Conservation (phyloP, 2,888 invertebrate species). For the Dicycla oo region DNA sequence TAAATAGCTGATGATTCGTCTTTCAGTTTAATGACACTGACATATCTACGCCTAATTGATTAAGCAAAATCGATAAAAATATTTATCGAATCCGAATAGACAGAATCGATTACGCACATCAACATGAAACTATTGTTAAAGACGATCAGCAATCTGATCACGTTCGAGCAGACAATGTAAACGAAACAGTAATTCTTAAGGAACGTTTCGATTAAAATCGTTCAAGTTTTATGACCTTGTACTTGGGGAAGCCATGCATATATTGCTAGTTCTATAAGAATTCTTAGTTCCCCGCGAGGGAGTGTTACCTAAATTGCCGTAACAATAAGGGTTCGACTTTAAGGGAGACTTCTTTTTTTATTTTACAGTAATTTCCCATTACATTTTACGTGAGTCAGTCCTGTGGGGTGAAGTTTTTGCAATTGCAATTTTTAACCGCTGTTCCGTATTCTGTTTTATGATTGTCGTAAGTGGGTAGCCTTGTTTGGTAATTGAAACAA, state of each 20-base stretch:
- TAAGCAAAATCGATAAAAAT: slow-evolving; percentile 53
- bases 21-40: slow-evolving; percentile 21
- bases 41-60: slow-evolving; percentile 30
- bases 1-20: slow-evolving; percentile 14
- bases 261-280: slow-evolving; percentile 74
- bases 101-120: slow-evolving; percentile 47
- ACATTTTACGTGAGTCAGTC: slow-evolving; percentile 73
- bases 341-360: slow-evolving; percentile 72
- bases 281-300: slow-evolving; percentile 72
- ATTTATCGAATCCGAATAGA: slow-evolving; percentile 45
- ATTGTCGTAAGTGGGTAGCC: slow-evolving; percentile 56
- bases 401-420: slow-evolving; percentile 71
- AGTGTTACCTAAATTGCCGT: slow-evolving; percentile 74
- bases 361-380: slow-evolving; percentile 77
- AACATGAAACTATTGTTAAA: slow-evolving; percentile 50
- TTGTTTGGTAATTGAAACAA: slow-evolving; percentile 55
- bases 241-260: slow-evolving; percentile 67
- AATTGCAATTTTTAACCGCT: slow-evolving; percentile 66
- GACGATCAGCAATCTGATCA: slow-evolving; percentile 48
- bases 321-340: slow-evolving; percentile 73
- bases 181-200: slow-evolving; percentile 60
- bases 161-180: slow-evolving; percentile 58
- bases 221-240: slow-evolving; percentile 68
- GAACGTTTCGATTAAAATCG: slow-evolving; percentile 68
- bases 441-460: slow-evolving; percentile 64